Conservation (phyloP, 2,888 invertebrate species). For the Tenthredo distinguenda region DNA sequence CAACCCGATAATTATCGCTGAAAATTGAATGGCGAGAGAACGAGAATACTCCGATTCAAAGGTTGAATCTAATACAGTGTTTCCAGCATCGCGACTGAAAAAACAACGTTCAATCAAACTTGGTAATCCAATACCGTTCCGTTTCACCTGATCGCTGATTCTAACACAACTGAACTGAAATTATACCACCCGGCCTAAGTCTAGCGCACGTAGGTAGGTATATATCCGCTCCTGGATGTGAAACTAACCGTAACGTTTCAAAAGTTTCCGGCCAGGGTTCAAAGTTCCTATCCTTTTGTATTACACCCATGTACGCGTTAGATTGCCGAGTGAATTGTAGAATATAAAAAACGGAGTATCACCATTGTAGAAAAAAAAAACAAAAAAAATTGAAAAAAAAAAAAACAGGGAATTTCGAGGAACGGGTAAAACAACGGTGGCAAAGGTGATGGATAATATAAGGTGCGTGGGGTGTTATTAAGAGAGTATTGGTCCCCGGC, state of each 20-base stretch:
- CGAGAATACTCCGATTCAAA: background rate
- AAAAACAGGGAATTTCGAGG: background rate
- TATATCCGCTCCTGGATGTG: background rate
- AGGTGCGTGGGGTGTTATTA: slow-evolving; percentile 54
- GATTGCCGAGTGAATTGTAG: background rate
- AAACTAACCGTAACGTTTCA: slow-evolving; percentile 11
- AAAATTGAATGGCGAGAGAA: background rate
- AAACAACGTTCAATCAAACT: background rate
- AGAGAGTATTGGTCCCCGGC: slow-evolving; percentile 52
- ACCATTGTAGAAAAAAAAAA: background rate
- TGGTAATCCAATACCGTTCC: slow-evolving; percentile 47
- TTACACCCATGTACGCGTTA: background rate
- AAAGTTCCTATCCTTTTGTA: background rate
- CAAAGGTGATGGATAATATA: slow-evolving; percentile 21
- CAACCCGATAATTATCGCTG: background rate
- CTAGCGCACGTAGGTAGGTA: background rate
- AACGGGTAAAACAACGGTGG: slow-evolving; percentile 13
- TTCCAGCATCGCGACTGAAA: background rate
- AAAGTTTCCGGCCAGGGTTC: slow-evolving; percentile 23
- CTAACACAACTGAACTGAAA: background rate
- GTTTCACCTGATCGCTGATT: slow-evolving; percentile 15
- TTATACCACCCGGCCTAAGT: background rate
- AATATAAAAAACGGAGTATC: background rate
- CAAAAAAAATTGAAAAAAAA: no score
- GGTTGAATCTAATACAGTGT: background rate